Conservation (phyloP, 1,140 invertebrate genomes). For the Adelges cooleyi region DNA sequence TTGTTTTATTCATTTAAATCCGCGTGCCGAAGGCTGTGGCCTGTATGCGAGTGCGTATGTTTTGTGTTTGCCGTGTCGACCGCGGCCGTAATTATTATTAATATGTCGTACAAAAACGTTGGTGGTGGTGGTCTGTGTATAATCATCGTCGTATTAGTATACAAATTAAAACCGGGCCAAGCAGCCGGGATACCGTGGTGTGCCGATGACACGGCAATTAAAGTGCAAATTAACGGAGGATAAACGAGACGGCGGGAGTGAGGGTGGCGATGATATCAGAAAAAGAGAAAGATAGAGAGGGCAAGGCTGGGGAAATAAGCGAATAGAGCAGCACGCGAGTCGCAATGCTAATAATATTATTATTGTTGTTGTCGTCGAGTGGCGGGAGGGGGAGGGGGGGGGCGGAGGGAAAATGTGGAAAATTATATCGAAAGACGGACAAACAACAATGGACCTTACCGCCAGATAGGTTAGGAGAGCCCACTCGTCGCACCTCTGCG, state of each 20-base stretch:
- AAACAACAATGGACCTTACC: no score
- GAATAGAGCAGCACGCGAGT: no score
- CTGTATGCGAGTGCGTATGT: neutral
- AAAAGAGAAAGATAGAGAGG: neutral
- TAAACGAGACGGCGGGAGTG: neutral
- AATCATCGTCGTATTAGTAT: no score
- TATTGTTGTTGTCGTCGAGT: neutral
- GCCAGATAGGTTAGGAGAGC: no score
- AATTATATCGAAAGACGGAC: no score
- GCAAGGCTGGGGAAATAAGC: neutral
- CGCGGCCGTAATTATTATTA: no score
- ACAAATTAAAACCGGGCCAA: no score
- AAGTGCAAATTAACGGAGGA: constrained; percentile 19
- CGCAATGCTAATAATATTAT: neutral
- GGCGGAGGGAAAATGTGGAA: no score
- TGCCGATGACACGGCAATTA: constrained; percentile 23
- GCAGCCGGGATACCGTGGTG: neutral
- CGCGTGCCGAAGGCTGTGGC: neutral
- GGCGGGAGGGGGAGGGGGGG: no score
- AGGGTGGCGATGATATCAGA: neutral
- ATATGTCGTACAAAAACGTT: no score
- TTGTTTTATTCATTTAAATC: constrained; percentile 17
- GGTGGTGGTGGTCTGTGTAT: no score
- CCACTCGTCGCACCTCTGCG: no score
- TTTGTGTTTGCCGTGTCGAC: neutral